These are phyloP conservation scores for Centruroides vittatus DNA, from an alignment of 1,140 invertebrate genomes.

Conservation along the genomic window DNA sequence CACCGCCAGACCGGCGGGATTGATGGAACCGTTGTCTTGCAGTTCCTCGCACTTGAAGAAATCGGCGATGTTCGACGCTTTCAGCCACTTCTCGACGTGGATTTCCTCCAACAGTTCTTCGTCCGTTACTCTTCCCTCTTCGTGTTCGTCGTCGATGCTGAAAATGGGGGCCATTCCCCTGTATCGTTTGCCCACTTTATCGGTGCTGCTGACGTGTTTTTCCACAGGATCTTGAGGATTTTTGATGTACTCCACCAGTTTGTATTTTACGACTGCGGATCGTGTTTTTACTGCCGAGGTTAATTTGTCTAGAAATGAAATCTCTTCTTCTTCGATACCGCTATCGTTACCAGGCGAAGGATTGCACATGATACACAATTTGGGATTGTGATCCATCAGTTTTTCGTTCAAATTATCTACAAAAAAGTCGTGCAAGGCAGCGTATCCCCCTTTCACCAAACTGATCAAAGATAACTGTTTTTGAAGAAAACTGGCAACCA, in stretches of 20 bases:
- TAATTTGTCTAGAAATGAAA: slow-evolving; percentile 14
- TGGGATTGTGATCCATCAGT: slow-evolving; percentile 63
- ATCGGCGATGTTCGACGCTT: slow-evolving; percentile 66
- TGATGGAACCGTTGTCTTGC: slow-evolving; percentile 68
- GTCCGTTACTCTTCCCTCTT: slow-evolving; percentile 35
- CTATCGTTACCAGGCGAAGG: slow-evolving; percentile 5
- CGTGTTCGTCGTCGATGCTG: slow-evolving; percentile 85
- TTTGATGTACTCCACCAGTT: slow-evolving; percentile 84
- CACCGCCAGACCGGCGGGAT: slow-evolving; percentile 72
- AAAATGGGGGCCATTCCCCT: slow-evolving; percentile 83
- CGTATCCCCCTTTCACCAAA: slow-evolving; percentile 81
- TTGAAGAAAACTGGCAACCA: slow-evolving; percentile 91
- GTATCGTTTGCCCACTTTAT: slow-evolving; percentile 73
- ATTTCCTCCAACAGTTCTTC: slow-evolving; percentile 43
- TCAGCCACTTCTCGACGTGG: slow-evolving; percentile 57
- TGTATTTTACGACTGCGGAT: slow-evolving; percentile 80
- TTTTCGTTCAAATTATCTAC: slow-evolving; percentile 59
- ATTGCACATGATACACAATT: slow-evolving; percentile 63
- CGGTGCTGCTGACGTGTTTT: slow-evolving; percentile 61
- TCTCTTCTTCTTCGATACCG: slow-evolving; percentile 13
- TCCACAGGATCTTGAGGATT: slow-evolving; percentile 44
- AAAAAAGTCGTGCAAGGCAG: slow-evolving; percentile 72
- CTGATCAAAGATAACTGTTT: slow-evolving; percentile 85
- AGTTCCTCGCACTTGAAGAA: slow-evolving; percentile 84
- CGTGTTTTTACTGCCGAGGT: slow-evolving; percentile 61